These are phyloP conservation scores for Poeciliopsis turrubarensis DNA, from an alignment of 2,113 vertebrate species.

Conservation along the genomic window DNA sequence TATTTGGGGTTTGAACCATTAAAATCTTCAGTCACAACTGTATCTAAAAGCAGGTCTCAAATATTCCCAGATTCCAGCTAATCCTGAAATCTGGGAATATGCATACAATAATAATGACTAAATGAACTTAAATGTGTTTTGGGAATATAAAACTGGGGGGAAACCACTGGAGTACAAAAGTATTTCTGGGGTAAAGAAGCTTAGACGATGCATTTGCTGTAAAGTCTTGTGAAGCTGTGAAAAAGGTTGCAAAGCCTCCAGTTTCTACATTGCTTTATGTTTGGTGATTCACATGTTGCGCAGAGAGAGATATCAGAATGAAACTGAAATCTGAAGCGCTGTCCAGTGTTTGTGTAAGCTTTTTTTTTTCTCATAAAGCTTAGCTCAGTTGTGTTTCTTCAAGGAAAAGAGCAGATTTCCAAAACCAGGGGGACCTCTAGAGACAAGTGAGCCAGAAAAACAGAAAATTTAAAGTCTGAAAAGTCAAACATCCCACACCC, in stretches of 20 bases:
- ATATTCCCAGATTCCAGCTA: too few species aligned
- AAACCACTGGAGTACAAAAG: background rate
- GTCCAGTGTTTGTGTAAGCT: accelerated
- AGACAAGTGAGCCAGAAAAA: background rate
- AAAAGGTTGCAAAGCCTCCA: background rate
- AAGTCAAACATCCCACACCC: background rate
- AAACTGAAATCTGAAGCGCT: conserved; percentile 24
- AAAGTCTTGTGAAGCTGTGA: background rate
- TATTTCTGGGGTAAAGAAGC: background rate
- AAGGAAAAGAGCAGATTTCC: background rate
- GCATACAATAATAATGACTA: too few species aligned
- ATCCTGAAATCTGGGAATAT: too few species aligned
- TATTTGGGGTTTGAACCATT: too few species aligned
- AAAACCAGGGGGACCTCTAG: too few species aligned
- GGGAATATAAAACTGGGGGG: too few species aligned
- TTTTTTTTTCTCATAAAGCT: background rate
- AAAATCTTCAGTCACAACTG: too few species aligned
- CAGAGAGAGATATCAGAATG: conserved; percentile 19
- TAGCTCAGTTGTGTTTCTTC: conserved; percentile 8
- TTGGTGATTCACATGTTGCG: background rate
- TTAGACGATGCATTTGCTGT: background rate
- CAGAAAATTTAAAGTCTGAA: background rate
- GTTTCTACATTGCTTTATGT: background rate
- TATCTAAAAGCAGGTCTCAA: too few species aligned
- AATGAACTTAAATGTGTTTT: too few species aligned